These are phyloP conservation scores for Parapristionchus giblindavisi DNA, from an alignment of 2,888 invertebrate species.

Conservation along the genomic window DNA sequence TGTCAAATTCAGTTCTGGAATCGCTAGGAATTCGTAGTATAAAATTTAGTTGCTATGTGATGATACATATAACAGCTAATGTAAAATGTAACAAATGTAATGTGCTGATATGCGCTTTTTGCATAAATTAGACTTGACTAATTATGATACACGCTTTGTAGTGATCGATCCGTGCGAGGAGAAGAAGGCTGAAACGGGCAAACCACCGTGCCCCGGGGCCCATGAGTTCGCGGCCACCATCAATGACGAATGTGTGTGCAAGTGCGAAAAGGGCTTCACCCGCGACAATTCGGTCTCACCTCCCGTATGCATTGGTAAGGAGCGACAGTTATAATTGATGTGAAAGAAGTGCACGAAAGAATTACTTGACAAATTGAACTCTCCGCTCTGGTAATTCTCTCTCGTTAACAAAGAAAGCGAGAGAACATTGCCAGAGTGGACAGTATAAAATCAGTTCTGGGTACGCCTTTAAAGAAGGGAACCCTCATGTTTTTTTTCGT, in stretches of 20 bases:
- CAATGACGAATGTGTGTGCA: conserved; percentile 20
- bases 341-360: background rate
- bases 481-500: no score
- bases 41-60: no score
- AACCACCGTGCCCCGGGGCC: conserved; percentile 10
- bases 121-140: background rate
- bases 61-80: no score
- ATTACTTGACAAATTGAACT: no score
- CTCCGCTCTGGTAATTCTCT: no score
- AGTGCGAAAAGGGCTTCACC: conserved; percentile 6
- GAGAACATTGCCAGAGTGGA: no score
- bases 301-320: background rate
- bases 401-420: no score
- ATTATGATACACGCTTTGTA: background rate
- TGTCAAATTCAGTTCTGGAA: background rate
- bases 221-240: background rate
- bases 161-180: conserved; percentile 29
- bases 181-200: conserved; percentile 8
- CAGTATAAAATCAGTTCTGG: no score
- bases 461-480: no score
- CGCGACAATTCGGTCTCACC: background rate
- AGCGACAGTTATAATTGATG: background rate
- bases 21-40: no score
- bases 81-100: background rate
- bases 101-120: background rate